Percentiles rank a stretch among this genome's conserved stretches.
These are phyloP conservation scores for Scaptomyza parva DNA, from an alignment of 2,888 invertebrate genomes.

Conservation along the genomic window DNA sequence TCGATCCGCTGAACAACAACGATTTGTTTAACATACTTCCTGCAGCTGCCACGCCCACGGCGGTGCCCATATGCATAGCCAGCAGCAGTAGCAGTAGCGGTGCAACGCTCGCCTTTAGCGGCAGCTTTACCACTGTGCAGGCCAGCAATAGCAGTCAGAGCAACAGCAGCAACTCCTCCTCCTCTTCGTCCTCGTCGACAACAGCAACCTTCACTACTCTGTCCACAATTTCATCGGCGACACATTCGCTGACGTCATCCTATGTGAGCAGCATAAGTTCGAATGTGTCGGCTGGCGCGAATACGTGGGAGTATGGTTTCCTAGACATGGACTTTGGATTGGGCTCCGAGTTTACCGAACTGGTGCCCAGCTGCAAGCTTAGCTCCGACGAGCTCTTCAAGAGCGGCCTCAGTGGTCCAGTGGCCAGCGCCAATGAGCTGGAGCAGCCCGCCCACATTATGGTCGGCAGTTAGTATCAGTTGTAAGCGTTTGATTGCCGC, in stretches of 20 bases:
- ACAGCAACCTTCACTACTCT: conserved; percentile 83
- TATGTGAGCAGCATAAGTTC: conserved; percentile 81
- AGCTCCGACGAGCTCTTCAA: conserved; percentile 86
- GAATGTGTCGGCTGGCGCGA: conserved; percentile 73
- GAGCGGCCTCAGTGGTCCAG: conserved; percentile 83
- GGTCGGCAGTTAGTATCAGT: conserved; percentile 86
- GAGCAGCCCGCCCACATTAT: conserved; percentile 87
- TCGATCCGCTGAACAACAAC: conserved; percentile 92
- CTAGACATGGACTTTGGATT: conserved; percentile 85
- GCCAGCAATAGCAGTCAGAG: conserved; percentile 45
- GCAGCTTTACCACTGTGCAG: conserved; percentile 82
- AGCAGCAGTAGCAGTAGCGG: conserved; percentile 27
- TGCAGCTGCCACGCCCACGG: conserved; percentile 79
- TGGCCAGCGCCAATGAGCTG: conserved; percentile 84
- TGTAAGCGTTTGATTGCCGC: conserved; percentile 65
- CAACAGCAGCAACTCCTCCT: conserved; percentile 44
- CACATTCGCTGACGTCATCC: conserved; percentile 83
- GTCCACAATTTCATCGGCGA: conserved; percentile 83
- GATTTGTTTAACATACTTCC: conserved; percentile 87
- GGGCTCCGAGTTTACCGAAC: conserved; percentile 86
- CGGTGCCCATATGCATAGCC: conserved; percentile 75
- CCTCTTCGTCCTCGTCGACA: conserved; percentile 60
- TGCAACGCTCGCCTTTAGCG: conserved; percentile 79
- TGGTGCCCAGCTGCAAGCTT: conserved; percentile 86
- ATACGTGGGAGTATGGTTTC: conserved; percentile 84